Percentiles rank a stretch among this genome's conserved stretches.
phyloP scores from a whole-genome alignment of 2,113 vertebrate genomes.

The Himantopus leucocephalus region DNA sequence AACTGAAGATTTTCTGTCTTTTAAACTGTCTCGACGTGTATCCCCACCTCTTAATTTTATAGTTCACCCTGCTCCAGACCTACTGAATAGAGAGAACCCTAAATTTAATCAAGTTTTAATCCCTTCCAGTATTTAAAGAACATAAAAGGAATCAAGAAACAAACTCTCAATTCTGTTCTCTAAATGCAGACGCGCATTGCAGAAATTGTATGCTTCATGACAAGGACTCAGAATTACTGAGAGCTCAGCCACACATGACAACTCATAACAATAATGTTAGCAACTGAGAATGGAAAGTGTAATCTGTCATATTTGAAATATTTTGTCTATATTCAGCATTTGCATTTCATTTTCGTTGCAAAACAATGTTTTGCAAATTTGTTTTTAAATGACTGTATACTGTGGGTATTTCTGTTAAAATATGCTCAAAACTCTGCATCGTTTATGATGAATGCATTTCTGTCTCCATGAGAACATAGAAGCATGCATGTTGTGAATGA shows the following conservation, averaged over 20 bases:
- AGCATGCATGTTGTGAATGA: background rate
- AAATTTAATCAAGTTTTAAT: background rate
- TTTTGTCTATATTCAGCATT: background rate
- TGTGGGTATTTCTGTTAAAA: constrained; percentile 32
- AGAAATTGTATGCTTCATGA: background rate
- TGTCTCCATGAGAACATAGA: background rate
- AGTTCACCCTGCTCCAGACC: background rate
- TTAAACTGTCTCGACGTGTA: background rate
- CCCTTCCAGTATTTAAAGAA: background rate
- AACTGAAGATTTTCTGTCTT: background rate
- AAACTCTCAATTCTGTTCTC: background rate
- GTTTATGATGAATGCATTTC: background rate
- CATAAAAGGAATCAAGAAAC: background rate
- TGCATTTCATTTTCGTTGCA: constrained; percentile 7
- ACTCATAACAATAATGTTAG: background rate
- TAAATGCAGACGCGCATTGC: background rate
- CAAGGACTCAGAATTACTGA: background rate
- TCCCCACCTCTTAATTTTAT: background rate
- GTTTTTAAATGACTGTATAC: constrained; percentile 19
- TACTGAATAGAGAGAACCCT: background rate
- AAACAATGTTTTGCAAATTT: constrained; percentile 12
- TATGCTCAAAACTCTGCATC: background rate
- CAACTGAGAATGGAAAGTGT: background rate
- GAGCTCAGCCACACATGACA: background rate
- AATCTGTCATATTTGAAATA: constrained; percentile 9